These are phyloP conservation scores for Pachydiplax longipennis DNA, from an alignment of 2,888 invertebrate genomes.

Conservation along the genomic window DNA sequence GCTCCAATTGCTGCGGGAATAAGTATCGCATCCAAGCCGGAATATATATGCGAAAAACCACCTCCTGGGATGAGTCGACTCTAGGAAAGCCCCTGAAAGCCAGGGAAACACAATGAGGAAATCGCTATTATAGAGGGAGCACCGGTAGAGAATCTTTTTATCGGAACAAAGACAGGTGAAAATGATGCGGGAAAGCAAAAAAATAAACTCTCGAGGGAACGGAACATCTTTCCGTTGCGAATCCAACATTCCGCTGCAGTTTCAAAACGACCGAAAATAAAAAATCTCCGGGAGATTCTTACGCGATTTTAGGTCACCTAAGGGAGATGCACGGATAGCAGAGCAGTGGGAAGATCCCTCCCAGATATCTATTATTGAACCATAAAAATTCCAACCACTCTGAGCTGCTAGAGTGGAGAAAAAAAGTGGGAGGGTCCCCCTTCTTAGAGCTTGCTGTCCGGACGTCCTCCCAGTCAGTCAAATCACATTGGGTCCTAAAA, in stretches of 20 bases:
- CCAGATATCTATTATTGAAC: not conserved
- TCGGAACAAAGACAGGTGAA: not conserved
- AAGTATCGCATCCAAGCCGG: too few relatives aligned
- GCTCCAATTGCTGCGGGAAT: too few relatives aligned
- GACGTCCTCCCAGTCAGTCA: not conserved
- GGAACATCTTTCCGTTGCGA: not conserved
- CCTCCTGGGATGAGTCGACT: not conserved
- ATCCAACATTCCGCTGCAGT: not conserved
- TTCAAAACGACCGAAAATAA: not conserved
- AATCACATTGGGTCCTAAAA: not conserved
- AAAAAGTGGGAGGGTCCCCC: not conserved
- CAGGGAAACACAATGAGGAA: not conserved
- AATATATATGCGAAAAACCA: too few relatives aligned
- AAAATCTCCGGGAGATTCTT: not conserved
- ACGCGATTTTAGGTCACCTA: not conserved
- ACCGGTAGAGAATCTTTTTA: not conserved
- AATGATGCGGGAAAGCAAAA: not conserved
- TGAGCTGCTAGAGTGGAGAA: not conserved
- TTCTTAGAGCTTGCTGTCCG: not conserved
- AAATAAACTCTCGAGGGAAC: not conserved
- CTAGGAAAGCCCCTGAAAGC: not conserved
- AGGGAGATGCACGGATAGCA: not conserved
- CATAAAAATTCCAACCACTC: not conserved
- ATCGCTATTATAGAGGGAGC: not conserved
- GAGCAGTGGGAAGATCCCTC: not conserved